These are phyloP conservation scores for Cherax quadricarinatus DNA, from an alignment of 1,140 invertebrate genomes.

Conservation along the genomic window DNA sequence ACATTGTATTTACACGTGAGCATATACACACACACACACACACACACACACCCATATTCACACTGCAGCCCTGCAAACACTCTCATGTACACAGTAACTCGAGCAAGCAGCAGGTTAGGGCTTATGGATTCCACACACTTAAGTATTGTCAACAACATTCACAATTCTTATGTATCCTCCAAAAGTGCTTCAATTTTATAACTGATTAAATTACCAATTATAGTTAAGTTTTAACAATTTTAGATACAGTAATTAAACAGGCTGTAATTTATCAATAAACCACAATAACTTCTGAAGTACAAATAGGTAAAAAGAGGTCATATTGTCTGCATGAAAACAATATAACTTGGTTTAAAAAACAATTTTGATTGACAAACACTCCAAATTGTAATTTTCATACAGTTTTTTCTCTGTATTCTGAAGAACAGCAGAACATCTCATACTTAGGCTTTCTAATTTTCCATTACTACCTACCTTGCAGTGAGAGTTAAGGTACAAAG, in stretches of 20 bases:
- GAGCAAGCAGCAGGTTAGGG: conserved; percentile 23
- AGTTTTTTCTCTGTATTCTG: background rate
- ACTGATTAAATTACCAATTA: too few species aligned
- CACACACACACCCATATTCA: conserved; percentile 22
- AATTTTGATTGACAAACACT: background rate
- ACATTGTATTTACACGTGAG: conserved; percentile 66
- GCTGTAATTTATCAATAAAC: too few species aligned
- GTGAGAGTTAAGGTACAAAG: background rate
- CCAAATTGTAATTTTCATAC: background rate
- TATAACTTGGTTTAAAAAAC: background rate
- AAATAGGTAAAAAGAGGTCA: too few species aligned
- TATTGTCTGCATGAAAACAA: background rate
- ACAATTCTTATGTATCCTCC: background rate
- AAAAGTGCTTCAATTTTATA: too few species aligned
- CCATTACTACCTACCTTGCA: background rate
- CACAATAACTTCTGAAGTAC: too few species aligned
- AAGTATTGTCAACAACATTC: conserved; percentile 12
- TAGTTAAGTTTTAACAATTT: too few species aligned
- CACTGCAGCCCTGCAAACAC: background rate
- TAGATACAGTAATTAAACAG: too few species aligned
- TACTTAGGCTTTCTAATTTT: background rate
- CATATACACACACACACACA: conserved; percentile 34
- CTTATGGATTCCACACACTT: background rate
- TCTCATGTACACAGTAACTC: background rate
- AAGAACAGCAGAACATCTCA: background rate